Percentiles rank a stretch among this genome's conserved stretches.
phyloP scores from a whole-genome alignment of 2,888 invertebrate genomes.

The Melangyna quadrimaculata region DNA sequence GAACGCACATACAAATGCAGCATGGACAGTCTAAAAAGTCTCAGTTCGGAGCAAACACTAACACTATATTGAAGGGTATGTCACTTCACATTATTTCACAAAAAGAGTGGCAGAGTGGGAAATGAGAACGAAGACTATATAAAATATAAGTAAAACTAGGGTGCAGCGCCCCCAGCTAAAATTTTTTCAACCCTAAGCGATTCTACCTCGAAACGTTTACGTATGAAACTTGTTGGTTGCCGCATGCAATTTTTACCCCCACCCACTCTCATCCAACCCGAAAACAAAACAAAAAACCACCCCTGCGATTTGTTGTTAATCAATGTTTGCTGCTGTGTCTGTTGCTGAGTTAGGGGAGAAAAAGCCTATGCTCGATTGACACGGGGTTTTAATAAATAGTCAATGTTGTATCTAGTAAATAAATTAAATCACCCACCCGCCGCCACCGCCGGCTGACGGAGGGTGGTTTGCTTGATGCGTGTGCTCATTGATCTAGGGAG shows the following conservation, averaged over 20 bases:
- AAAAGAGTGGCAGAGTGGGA: conserved; percentile 20
- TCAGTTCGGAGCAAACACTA: neutral
- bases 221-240: conserved; percentile 69
- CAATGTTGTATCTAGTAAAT: conserved; percentile 67
- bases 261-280: neutral
- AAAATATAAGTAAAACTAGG: neutral
- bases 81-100: conserved; percentile 63
- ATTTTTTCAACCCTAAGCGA: conserved; percentile 70
- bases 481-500: conserved; percentile 42
- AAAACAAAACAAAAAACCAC: conserved; percentile 25
- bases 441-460: neutral
- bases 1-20: conserved; percentile 64
- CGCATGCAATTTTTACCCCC: conserved; percentile 53
- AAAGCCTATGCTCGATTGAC: conserved; percentile 54
- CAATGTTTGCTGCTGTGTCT: conserved; percentile 38
- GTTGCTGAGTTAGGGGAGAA: conserved; percentile 41
- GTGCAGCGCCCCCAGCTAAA: conserved; percentile 56
- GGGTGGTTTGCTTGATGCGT: conserved; percentile 25
- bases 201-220: conserved; percentile 69
- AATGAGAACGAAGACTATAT: conserved; percentile 1
- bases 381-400: conserved; percentile 67
- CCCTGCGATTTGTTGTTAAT: conserved; percentile 57
- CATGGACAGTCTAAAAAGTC: conserved; percentile 12
- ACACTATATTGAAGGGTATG: conserved; percentile 38
- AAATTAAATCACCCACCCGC: conserved; percentile 59